These are phyloP conservation scores for Stenotaenia linearis DNA, from an alignment of 2,888 invertebrate species.

Conservation along the genomic window DNA sequence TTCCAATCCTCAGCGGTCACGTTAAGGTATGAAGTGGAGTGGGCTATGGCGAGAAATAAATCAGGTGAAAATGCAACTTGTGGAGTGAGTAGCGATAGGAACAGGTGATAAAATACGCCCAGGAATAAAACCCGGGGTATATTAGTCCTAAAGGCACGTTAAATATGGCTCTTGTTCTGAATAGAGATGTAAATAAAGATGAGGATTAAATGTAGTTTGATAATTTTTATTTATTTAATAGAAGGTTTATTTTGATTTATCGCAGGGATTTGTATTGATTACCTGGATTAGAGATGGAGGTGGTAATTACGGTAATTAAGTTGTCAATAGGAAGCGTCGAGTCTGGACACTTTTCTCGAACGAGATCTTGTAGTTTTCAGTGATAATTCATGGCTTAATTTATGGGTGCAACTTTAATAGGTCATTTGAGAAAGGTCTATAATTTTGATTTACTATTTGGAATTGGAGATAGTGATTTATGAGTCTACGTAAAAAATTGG, in stretches of 20 bases:
- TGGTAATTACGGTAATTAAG: neutral
- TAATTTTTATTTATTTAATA: no score
- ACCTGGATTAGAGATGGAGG: neutral
- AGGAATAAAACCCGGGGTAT: neutral
- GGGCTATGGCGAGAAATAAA: slow-evolving; percentile 23
- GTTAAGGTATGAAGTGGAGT: slow-evolving; percentile 16
- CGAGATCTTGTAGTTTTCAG: neutral
- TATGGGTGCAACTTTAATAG: neutral
- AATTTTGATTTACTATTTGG: neutral
- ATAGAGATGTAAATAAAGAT: neutral
- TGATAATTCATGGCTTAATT: neutral
- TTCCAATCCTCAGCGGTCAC: slow-evolving; percentile 12
- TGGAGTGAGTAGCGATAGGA: slow-evolving; percentile 12
- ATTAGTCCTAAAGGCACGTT: neutral
- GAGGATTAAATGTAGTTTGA: no score
- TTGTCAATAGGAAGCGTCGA: neutral
- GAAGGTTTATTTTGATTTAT: neutral
- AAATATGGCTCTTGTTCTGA: neutral
- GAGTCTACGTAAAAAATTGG: neutral
- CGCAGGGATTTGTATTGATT: neutral
- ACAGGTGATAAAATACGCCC: slow-evolving; percentile 5
- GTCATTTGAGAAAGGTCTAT: neutral
- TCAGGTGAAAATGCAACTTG: slow-evolving; percentile 26
- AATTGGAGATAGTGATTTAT: neutral
- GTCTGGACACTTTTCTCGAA: neutral